These are phyloP conservation scores for Dromaius novaehollandiae DNA, from an alignment of 2,113 vertebrate genomes.

Conservation along the genomic window DNA sequence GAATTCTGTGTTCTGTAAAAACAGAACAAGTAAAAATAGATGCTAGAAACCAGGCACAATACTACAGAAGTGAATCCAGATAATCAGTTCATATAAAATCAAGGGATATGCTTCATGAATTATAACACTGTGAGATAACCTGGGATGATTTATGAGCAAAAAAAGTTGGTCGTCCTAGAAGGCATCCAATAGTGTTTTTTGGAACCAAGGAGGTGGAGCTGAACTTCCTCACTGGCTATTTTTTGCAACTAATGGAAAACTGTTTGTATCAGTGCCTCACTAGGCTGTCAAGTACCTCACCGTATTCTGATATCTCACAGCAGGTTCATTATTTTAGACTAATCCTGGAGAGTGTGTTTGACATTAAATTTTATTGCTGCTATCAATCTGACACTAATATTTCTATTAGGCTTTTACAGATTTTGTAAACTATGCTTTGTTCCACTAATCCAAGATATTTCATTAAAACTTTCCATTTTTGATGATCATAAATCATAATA, in stretches of 20 bases:
- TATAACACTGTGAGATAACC: not conserved
- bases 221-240: not conserved
- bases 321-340: not conserved
- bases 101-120: not conserved
- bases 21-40: slow-evolving; percentile 25
- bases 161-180: not conserved
- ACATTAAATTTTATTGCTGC: slow-evolving; percentile 28
- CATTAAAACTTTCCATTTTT: not conserved
- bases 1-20: slow-evolving; percentile 32
- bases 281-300: not conserved
- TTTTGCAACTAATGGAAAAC: not conserved
- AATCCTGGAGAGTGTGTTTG: not conserved
- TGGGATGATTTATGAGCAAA: not conserved
- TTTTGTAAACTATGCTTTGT: not conserved
- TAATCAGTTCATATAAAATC: not conserved
- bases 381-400: not conserved
- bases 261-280: not conserved
- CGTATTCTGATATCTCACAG: not conserved
- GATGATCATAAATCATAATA: not conserved
- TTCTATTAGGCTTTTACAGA: not conserved
- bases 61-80: slow-evolving; percentile 12
- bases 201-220: not conserved
- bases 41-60: slow-evolving; percentile 10
- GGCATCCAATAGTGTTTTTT: not conserved
- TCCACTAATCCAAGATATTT: not conserved